A percentile compares a stretch with the other conserved stretches of the same genome.
phyloP scores from a whole-genome alignment of 2,888 invertebrate genomes.

The Boloria selene region DNA sequence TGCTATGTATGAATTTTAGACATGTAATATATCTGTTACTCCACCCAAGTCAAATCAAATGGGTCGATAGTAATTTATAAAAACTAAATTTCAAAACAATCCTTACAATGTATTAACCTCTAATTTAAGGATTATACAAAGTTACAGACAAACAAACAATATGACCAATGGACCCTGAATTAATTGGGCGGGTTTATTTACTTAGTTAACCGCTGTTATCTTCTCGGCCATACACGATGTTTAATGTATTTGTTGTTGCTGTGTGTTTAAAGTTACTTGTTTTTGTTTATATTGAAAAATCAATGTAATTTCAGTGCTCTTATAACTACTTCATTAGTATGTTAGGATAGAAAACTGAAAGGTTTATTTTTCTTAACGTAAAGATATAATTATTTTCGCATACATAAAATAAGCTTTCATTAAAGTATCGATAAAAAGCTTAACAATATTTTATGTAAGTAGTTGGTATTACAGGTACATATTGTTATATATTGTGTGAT shows the following conservation, averaged over 20 bases:
- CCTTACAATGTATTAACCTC: constrained; percentile 37
- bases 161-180: constrained; percentile 79
- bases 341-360: not conserved
- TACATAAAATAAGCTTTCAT: no score
- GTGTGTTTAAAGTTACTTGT: constrained; percentile 40
- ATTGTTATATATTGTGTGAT: no score
- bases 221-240: constrained; percentile 67
- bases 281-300: constrained; percentile 34
- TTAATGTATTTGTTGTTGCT: constrained; percentile 50
- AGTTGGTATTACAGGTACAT: no score
- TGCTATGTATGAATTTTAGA: no score
- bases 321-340: constrained; percentile 20
- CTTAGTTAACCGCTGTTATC: constrained; percentile 76
- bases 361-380: no score
- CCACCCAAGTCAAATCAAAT: no score
- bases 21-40: no score
- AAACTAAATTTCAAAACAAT: no score
- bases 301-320: constrained; percentile 11
- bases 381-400: no score
- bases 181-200: constrained; percentile 77
- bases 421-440: no score
- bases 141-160: constrained; percentile 73
- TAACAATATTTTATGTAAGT: no score
- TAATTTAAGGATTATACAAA: constrained; percentile 49
- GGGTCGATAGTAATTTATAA: no score